Conservation (phyloP, 2,888 invertebrate species). For the Sphaeridia pumilis region DNA sequence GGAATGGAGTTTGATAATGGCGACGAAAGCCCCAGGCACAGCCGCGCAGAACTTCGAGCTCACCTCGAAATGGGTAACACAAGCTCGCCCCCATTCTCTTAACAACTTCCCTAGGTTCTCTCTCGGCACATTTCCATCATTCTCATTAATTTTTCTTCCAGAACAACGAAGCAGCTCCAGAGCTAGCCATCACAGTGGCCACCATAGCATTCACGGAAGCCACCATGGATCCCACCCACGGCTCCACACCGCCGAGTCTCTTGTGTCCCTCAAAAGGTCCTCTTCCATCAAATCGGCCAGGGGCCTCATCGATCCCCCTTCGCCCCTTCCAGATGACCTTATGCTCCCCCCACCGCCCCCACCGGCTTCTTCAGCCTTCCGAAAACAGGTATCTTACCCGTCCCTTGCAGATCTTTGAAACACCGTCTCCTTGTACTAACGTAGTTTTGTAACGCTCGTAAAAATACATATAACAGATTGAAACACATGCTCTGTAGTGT, state of each 20-base stretch:
- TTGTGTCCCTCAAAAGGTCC: constrained; percentile 26
- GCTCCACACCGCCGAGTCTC: constrained; percentile 13
- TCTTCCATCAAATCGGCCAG: constrained; percentile 33
- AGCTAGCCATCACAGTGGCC: constrained; percentile 20
- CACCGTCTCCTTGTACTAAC: too few relatives aligned
- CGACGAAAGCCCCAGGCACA: constrained; percentile 19
- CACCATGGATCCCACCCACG: constrained; percentile 14
- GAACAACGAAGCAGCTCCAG: constrained; percentile 7
- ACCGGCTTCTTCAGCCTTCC: constrained; percentile 24
- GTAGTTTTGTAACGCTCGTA: too few relatives aligned
- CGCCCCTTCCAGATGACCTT: constrained; percentile 16
- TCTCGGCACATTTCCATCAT: too few relatives aligned
- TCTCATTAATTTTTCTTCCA: too few relatives aligned
- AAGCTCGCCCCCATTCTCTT: too few relatives aligned
- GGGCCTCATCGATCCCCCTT: constrained; percentile 2
- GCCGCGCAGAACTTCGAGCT: constrained; percentile 13
- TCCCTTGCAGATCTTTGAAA: neutral
- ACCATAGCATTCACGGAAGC: constrained; percentile 12
- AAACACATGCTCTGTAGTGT: too few relatives aligned
- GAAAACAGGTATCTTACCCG: constrained; percentile 31
- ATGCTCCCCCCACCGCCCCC: constrained; percentile 30
- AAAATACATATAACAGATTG: too few relatives aligned
- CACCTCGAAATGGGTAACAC: constrained; percentile 9
- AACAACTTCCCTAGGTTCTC: too few relatives aligned
- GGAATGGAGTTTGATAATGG: constrained; percentile 28